Percentiles rank a stretch among this genome's conserved stretches.
Conservation (phyloP, 2,888 invertebrate genomes). For the Eulithis prunata region DNA sequence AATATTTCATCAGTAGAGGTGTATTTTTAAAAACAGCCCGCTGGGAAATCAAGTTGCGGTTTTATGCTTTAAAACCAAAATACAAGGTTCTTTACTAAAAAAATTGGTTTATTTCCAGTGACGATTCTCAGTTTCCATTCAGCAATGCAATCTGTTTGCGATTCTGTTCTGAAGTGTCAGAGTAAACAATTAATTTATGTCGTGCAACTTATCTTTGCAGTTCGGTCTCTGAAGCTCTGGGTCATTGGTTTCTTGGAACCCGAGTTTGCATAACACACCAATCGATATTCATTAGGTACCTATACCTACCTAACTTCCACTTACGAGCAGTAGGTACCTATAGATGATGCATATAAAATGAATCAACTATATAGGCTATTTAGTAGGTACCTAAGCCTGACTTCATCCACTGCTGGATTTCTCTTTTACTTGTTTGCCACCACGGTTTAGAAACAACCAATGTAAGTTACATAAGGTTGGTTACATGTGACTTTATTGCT, state of each 20-base stretch:
- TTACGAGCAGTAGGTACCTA: too few relatives aligned
- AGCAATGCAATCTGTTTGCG: slow-evolving; percentile 59
- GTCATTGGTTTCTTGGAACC: slow-evolving; percentile 7
- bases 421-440: too few relatives aligned
- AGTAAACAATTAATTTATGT: slow-evolving; percentile 50
- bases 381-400: too few relatives aligned
- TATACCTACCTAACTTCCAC: not conserved
- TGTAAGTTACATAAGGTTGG: too few relatives aligned
- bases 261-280: not conserved
- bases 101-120: slow-evolving; percentile 47
- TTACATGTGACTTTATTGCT: too few relatives aligned
- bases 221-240: slow-evolving; percentile 4
- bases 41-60: slow-evolving; percentile 77
- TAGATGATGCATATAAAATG: too few relatives aligned
- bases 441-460: too few relatives aligned
- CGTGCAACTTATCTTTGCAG: slow-evolving; percentile 23
- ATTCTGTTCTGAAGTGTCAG: slow-evolving; percentile 54
- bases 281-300: not conserved
- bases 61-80: slow-evolving; percentile 53
- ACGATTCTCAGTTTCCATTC: slow-evolving; percentile 45
- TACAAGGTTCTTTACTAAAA: slow-evolving; percentile 43
- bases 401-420: too few relatives aligned
- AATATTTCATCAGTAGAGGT: slow-evolving; percentile 69
- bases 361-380: too few relatives aligned
- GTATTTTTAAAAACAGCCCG: slow-evolving; percentile 74